These are phyloP conservation scores for Takifugu flavidus DNA, from an alignment of 2,113 vertebrate genomes.

Conservation along the genomic window DNA sequence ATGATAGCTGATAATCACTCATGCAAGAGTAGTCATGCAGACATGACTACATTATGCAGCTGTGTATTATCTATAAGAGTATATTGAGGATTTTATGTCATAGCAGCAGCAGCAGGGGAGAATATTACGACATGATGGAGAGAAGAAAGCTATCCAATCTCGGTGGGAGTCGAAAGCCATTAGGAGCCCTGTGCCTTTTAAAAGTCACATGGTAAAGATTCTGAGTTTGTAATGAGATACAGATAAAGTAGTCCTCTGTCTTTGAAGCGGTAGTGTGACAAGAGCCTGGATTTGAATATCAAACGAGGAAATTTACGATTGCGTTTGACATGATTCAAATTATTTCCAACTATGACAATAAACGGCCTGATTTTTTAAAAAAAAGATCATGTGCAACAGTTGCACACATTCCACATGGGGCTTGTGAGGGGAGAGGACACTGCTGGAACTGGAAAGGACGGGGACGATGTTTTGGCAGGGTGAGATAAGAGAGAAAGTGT, in stretches of 20 bases:
- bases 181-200: constrained; percentile 36
- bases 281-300: constrained; percentile 16
- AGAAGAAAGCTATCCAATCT: constrained; percentile 42
- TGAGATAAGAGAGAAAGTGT: too few species aligned
- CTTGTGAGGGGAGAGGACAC: too few species aligned
- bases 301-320: constrained; percentile 13
- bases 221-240: constrained; percentile 58
- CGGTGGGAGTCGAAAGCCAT: constrained; percentile 46
- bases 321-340: neutral
- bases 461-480: too few species aligned
- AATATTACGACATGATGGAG: constrained; percentile 29
- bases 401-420: too few species aligned
- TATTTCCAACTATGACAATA: constrained; percentile 1
- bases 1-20: constrained; percentile 6
- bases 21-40: neutral
- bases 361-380: neutral
- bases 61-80: constrained; percentile 4
- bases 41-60: constrained; percentile 5
- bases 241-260: constrained; percentile 57
- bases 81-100: constrained; percentile 6
- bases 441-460: too few species aligned
- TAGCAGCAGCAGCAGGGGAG: constrained; percentile 4
- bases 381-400: too few species aligned
- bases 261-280: constrained; percentile 31
- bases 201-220: constrained; percentile 62